phyloP scores from a whole-genome alignment of 2,888 invertebrate genomes.

The Phoronis australis region DNA sequence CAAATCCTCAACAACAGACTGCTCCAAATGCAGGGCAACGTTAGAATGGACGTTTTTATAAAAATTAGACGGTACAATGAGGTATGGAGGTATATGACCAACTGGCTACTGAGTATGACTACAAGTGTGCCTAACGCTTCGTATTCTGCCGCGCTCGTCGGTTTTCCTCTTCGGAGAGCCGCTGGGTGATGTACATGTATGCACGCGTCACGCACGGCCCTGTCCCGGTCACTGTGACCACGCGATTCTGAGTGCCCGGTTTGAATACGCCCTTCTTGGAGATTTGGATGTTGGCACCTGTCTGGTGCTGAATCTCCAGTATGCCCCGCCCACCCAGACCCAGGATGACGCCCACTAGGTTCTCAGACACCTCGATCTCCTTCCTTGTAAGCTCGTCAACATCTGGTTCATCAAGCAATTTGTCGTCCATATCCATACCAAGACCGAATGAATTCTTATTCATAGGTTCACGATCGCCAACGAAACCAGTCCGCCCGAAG shows the following conservation, averaged over 20 bases:
- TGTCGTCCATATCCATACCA: constrained; percentile 58
- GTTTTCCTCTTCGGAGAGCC: constrained; percentile 90
- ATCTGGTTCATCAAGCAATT: constrained; percentile 22
- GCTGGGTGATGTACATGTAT: constrained; percentile 92
- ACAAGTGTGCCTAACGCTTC: no score
- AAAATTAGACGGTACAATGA: no score
- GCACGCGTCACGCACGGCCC: constrained; percentile 84
- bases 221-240: constrained; percentile 91
- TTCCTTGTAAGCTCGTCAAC: constrained; percentile 64
- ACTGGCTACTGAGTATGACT: no score
- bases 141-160: constrained; percentile 80
- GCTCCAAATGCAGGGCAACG: no score
- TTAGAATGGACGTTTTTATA: no score
- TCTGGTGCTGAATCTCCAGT: constrained; percentile 94
- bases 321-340: constrained; percentile 94
- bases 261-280: constrained; percentile 97
- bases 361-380: constrained; percentile 75
- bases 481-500: constrained; percentile 11
- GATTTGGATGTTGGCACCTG: constrained; percentile 96
- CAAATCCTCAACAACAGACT: no score
- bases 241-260: constrained; percentile 93
- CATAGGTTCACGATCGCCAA: constrained; percentile 44
- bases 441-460: constrained; percentile 86
- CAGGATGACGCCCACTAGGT: constrained; percentile 95
- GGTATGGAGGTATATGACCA: no score